A percentile compares a stretch with the other conserved stretches of the same genome.
Evolutionary conservation across 2,113 vertebrate genomes (phyloP).

Genomic region (Ictalurus furcatus): DNA sequence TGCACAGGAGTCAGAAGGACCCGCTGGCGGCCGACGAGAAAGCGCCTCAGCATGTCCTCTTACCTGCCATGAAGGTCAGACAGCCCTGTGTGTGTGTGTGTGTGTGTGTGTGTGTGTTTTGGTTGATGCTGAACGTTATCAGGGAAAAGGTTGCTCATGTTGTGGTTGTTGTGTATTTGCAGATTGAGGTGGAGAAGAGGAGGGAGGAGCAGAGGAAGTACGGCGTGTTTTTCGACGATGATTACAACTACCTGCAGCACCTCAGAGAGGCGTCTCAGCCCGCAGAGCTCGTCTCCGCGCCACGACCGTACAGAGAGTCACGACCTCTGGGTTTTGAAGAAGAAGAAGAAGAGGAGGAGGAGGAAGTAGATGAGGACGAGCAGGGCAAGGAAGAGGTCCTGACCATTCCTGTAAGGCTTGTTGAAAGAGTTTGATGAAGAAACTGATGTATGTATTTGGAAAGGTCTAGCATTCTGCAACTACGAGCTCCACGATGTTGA

Average conservation of each 20-base stretch:
- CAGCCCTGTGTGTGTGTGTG: neutral
- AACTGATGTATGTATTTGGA: neutral
- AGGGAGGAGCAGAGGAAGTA: conserved; percentile 85
- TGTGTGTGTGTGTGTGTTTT: neutral
- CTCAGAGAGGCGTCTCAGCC: conserved; percentile 79
- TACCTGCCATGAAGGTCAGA: conserved; percentile 74
- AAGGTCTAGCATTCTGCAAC: neutral
- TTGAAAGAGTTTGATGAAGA: neutral
- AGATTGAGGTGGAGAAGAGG: conserved; percentile 76
- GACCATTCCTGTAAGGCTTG: conserved; percentile 26
- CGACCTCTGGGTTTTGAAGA: conserved; percentile 57
- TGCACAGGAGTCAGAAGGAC: conserved; percentile 94
- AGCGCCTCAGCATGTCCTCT: conserved; percentile 91
- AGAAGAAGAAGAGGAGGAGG: conserved; percentile 54
- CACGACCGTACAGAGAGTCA: neutral
- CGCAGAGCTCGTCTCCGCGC: conserved; percentile 79
- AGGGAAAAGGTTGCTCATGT: neutral
- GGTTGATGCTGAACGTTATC: neutral
- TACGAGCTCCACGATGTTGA: neutral
- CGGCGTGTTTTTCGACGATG: conserved; percentile 94
- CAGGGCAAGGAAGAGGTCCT: conserved; percentile 15
- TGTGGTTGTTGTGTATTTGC: neutral
- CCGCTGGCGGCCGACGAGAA: conserved; percentile 91
- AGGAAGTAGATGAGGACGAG: conserved; percentile 55
- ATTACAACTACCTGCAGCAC: conserved; percentile 96